These are phyloP conservation scores for Phrynocephalus guinanensis DNA, from an alignment of 2,797 vertebrate genomes.

Conservation along the genomic window DNA sequence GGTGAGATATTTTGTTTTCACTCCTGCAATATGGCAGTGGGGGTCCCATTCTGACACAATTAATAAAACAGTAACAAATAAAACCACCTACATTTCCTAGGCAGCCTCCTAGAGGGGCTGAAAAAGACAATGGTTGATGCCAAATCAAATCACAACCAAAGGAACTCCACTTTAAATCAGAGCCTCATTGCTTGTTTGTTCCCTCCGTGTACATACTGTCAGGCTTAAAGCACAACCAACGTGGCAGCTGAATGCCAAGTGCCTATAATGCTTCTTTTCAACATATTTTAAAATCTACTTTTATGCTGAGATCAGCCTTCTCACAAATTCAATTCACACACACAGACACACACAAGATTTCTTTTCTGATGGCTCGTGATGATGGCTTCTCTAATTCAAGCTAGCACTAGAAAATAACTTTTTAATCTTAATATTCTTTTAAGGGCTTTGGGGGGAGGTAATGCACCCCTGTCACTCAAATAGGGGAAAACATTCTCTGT, in stretches of 20 bases:
- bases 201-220: background rate
- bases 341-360: too few relatives aligned
- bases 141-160: background rate
- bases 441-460: background rate
- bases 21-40: conserved; percentile 19
- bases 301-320: background rate
- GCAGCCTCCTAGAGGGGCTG: rapidly evolving
- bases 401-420: background rate
- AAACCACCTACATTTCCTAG: conserved; percentile 37
- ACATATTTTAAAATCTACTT: background rate
- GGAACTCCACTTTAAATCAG: rapidly evolving
- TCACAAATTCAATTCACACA: background rate
- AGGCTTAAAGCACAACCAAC: background rate
- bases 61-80: conserved; percentile 28
- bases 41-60: conserved; percentile 4
- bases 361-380: background rate
- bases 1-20: background rate
- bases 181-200: rapidly evolving
- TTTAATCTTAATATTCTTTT: background rate
- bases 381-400: background rate
- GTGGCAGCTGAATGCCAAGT: background rate
- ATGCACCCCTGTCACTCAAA: rapidly evolving
- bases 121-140: background rate
- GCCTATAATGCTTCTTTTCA: background rate
- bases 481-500: rapidly evolving